A percentile compares a stretch with the other conserved stretches of the same genome.
Conservation (phyloP, 2,113 vertebrate genomes). For the Macrotus californicus region DNA sequence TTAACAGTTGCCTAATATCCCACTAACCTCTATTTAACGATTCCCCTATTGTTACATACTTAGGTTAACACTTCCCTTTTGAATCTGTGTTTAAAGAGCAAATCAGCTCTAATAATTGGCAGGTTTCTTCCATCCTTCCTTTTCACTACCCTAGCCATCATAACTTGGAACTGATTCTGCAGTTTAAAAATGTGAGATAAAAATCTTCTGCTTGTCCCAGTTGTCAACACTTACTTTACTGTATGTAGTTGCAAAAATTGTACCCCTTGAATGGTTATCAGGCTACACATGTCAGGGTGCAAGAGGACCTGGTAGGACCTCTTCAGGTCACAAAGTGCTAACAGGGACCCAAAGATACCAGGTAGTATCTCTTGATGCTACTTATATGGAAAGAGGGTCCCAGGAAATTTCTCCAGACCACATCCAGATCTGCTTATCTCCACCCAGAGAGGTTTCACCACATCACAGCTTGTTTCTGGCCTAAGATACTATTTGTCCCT, state of each 20-base stretch:
- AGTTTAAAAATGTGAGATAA: conserved; percentile 19
- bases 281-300: neutral
- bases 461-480: neutral
- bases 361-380: neutral
- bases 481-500: neutral
- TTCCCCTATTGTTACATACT: neutral
- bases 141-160: neutral
- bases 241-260: conserved; percentile 19
- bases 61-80: neutral
- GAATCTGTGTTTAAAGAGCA: conserved; percentile 10
- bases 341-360: neutral
- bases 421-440: neutral
- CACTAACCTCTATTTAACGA: neutral
- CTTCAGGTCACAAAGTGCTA: neutral
- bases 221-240: conserved; percentile 7
- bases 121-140: neutral
- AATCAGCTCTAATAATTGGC: neutral
- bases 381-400: neutral
- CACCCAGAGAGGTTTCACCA: neutral
- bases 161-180: neutral
- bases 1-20: neutral
- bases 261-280: neutral
- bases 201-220: neutral
- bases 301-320: neutral
- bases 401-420: conserved; percentile 1